phyloP scores from a whole-genome alignment of 2,113 vertebrate species.

The Leptobrachium leishanense region DNA sequence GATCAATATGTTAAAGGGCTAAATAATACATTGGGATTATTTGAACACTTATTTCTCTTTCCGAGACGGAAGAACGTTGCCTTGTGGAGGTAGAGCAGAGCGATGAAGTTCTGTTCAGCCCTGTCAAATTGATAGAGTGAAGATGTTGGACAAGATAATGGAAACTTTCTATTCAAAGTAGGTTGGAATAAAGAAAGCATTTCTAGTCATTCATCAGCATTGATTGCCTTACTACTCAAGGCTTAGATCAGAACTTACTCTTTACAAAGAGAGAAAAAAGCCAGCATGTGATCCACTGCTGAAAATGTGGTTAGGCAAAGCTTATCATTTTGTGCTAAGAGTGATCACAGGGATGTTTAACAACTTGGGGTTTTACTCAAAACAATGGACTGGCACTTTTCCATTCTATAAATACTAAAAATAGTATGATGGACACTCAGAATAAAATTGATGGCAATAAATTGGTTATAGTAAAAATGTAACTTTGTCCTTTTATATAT shows the following conservation, averaged over 20 bases:
- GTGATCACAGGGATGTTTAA: slow-evolving; percentile 46
- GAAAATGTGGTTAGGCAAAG: slow-evolving; percentile 48
- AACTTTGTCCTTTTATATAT: too few species aligned
- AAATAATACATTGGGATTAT: slow-evolving; percentile 46
- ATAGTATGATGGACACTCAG: background rate
- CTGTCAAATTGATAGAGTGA: slow-evolving; percentile 97
- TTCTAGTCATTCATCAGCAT: slow-evolving; percentile 89
- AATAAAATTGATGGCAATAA: too few species aligned
- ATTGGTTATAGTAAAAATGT: too few species aligned
- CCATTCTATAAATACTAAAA: background rate
- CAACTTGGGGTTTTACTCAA: slow-evolving; percentile 39
- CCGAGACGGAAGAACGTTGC: slow-evolving; percentile 62
- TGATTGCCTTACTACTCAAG: slow-evolving; percentile 79
- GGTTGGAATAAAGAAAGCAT: slow-evolving; percentile 84
- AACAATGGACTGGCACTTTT: slow-evolving; percentile 34
- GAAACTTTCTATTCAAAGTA: slow-evolving; percentile 90
- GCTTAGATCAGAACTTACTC: slow-evolving; percentile 65
- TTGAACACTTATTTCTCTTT: slow-evolving; percentile 62
- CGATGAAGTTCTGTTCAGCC: slow-evolving; percentile 75
- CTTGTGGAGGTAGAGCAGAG: slow-evolving; percentile 70
- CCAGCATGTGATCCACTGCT: slow-evolving; percentile 52
- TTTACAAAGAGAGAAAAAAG: slow-evolving; percentile 63
- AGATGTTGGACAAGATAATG: slow-evolving; percentile 94
- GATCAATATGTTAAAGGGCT: background rate
- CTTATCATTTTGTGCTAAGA: slow-evolving; percentile 52